A percentile compares a stretch with the other conserved stretches of the same genome.
Conservation (phyloP, 2,113 vertebrate genomes). For the human region GRCh38 chr2:237721501-237722000, state of each 20-base stretch:
- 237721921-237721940: neutral
- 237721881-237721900: neutral
- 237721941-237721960: neutral
- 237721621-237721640: rapidly evolving
- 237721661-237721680: neutral
- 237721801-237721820: neutral
- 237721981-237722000: neutral
- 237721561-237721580: rapidly evolving
- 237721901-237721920: too few relatives aligned
- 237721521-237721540: rapidly evolving
- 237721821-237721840: neutral
- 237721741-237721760: rapidly evolving
- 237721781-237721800: neutral
- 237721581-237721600: rapidly evolving
- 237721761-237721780: rapidly evolving
- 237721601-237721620: neutral
- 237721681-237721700: rapidly evolving
- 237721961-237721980: neutral
- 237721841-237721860: rapidly evolving
- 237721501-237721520: neutral
- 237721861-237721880: neutral
- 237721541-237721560: rapidly evolving
- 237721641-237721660: neutral
- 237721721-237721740: rapidly evolving
- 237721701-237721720: neutral